Percentiles rank a stretch among this genome's conserved stretches.
Conservation (phyloP, 2,113 vertebrate species). For the Anoplopoma fimbria region DNA sequence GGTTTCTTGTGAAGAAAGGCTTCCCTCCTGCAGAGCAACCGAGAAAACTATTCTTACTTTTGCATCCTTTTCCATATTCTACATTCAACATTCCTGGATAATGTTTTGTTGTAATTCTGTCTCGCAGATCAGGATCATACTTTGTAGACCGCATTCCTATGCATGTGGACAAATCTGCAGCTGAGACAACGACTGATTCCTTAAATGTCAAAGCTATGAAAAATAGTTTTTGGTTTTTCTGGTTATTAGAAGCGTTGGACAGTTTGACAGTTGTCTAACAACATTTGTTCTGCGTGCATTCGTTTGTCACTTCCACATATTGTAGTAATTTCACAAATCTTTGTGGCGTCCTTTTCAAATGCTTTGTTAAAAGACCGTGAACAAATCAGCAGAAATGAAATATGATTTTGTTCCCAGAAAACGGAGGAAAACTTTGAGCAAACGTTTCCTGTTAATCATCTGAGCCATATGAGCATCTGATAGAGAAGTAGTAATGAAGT, state of each 20-base stretch:
- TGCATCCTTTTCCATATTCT: background rate
- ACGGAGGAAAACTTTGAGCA: background rate
- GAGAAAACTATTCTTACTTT: background rate
- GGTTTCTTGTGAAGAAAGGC: conserved; percentile 98
- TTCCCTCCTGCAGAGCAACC: conserved; percentile 85
- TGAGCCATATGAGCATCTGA: background rate
- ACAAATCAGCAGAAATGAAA: background rate
- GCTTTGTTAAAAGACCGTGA: background rate
- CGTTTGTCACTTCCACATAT: background rate
- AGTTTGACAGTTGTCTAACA: background rate
- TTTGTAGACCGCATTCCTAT: background rate
- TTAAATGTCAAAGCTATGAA: background rate
- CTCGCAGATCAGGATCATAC: background rate
- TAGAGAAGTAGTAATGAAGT: background rate
- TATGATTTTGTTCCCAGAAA: background rate
- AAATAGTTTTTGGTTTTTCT: background rate
- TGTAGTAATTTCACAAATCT: background rate
- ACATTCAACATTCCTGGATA: background rate
- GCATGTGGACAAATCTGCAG: background rate
- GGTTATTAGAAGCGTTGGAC: too few relatives aligned
- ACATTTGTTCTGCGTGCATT: conserved; percentile 1
- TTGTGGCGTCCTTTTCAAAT: background rate
- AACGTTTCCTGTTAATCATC: background rate
- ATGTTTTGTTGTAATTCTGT: background rate
- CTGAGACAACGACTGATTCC: background rate